phyloP scores from a whole-genome alignment of 2,797 vertebrate species.

The Selene dorsalis region DNA sequence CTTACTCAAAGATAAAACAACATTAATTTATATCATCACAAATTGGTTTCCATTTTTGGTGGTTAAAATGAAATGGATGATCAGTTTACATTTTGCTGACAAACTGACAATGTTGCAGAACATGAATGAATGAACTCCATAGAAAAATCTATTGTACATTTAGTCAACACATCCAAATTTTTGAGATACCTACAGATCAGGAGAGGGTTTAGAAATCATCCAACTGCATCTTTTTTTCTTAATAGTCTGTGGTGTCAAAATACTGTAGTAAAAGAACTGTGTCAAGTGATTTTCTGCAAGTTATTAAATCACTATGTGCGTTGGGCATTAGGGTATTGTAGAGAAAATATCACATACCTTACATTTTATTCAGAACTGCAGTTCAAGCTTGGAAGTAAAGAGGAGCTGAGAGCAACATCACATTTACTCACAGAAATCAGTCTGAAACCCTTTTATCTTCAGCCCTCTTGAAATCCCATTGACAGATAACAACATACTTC shows the following conservation, averaged over 20 bases:
- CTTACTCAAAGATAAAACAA: too few relatives aligned
- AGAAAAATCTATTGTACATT: not conserved
- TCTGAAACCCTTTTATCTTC: conserved; percentile 52
- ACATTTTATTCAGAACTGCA: conserved; percentile 27
- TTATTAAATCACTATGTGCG: not conserved
- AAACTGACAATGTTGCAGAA: not conserved
- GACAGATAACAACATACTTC: conserved; percentile 58
- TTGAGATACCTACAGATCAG: too few relatives aligned
- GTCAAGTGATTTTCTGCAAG: conserved; percentile 8
- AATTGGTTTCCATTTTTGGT: too few relatives aligned
- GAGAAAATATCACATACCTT: not conserved
- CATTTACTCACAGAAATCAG: conserved; percentile 29
- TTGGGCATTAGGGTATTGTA: not conserved
- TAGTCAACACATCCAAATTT: not conserved
- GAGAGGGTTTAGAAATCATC: not conserved
- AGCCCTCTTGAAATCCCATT: conserved; percentile 45
- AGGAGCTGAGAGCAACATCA: conserved; percentile 34
- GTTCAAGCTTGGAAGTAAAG: not conserved
- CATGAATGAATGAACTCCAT: too few relatives aligned
- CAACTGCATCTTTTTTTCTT: conserved; percentile 1
- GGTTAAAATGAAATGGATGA: too few relatives aligned
- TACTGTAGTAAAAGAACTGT: conserved; percentile 5
- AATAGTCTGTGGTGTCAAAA: not conserved
- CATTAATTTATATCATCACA: too few relatives aligned
- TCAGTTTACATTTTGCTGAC: not conserved